A percentile compares a stretch with the other conserved stretches of the same genome.
Conservation (phyloP, 2,888 invertebrate genomes). For the Trachelus tabidus region DNA sequence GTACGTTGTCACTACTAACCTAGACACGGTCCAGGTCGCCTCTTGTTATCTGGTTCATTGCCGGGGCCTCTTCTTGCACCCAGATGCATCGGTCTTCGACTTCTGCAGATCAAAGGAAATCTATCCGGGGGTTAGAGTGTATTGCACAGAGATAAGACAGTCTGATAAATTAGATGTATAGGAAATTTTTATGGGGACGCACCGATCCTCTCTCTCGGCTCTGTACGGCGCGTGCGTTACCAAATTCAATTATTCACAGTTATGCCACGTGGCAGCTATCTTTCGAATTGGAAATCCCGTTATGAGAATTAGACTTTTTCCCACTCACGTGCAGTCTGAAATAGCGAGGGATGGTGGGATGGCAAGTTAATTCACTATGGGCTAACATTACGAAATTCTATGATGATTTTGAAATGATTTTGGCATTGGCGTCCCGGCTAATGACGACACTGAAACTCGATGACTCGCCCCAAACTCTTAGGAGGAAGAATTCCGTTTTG, state of each 20-base stretch:
- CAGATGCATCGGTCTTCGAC: constrained; percentile 16
- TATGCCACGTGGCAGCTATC: background rate
- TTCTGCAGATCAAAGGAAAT: background rate
- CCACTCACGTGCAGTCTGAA: background rate
- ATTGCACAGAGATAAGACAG: background rate
- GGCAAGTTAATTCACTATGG: background rate
- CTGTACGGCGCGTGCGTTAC: background rate
- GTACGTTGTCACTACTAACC: constrained; percentile 56
- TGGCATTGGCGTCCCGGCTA: constrained; percentile 40
- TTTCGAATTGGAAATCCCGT: background rate
- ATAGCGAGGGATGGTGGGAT: background rate
- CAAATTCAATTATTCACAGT: background rate
- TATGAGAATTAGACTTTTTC: background rate
- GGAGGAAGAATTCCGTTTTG: background rate
- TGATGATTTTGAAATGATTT: constrained; percentile 50
- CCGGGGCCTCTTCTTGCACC: constrained; percentile 40
- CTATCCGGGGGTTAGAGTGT: background rate
- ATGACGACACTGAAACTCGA: constrained; percentile 37
- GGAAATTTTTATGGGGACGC: background rate
- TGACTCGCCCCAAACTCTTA: background rate
- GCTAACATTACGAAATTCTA: background rate
- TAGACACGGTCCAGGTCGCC: constrained; percentile 49
- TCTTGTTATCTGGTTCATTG: constrained; percentile 58
- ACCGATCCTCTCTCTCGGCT: background rate
- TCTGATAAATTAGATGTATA: background rate